phyloP scores from a whole-genome alignment of 2,113 vertebrate genomes.

The Struthidea cinerea region DNA sequence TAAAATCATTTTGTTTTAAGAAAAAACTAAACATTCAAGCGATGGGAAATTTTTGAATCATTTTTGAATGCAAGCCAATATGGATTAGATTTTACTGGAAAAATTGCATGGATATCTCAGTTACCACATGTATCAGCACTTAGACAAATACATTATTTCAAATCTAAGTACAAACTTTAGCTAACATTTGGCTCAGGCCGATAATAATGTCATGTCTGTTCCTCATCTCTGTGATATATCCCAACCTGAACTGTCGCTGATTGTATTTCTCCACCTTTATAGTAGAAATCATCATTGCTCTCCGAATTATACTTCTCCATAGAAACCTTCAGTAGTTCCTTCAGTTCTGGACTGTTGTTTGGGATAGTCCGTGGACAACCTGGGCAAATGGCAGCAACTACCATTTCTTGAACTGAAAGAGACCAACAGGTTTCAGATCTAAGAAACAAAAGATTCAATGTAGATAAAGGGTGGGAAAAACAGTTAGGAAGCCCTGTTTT shows the following conservation, averaged over 20 bases:
- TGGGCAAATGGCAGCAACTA: rapidly evolving
- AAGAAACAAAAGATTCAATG: neutral
- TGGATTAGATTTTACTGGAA: neutral
- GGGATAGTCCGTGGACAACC: conserved; percentile 19
- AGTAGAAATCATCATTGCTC: conserved; percentile 41
- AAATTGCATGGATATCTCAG: neutral
- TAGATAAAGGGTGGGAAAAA: neutral
- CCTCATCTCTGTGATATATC: neutral
- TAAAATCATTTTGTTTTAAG: neutral
- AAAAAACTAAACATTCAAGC: neutral
- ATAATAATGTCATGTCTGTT: neutral
- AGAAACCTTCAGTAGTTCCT: conserved; percentile 27
- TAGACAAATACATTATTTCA: neutral
- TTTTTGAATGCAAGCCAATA: neutral
- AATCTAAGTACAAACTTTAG: neutral
- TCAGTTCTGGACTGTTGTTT: conserved; percentile 31
- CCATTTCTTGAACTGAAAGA: conserved; percentile 2
- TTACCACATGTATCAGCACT: neutral
- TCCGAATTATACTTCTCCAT: conserved; percentile 47
- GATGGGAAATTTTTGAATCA: neutral
- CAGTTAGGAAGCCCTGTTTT: neutral
- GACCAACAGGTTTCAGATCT: neutral
- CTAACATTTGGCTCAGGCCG: neutral
- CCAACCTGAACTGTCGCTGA: conserved; percentile 61
- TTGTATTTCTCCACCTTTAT: conserved; percentile 45